These are phyloP conservation scores for Delichon dasypus DNA, from an alignment of 2,797 vertebrate genomes.

Conservation along the genomic window DNA sequence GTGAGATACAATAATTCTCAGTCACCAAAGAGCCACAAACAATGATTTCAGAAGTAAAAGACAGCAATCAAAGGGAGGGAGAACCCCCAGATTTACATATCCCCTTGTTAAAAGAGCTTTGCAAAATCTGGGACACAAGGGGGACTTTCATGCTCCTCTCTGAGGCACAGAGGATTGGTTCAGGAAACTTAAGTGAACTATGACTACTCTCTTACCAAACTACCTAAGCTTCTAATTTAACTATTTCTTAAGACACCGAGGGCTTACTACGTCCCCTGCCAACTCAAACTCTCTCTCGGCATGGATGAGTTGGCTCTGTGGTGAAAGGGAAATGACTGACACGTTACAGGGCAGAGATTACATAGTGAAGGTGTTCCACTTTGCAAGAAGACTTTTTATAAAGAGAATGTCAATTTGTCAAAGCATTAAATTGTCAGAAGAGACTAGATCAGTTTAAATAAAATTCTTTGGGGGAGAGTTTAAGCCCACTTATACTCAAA, in stretches of 20 bases:
- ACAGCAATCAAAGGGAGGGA: not conserved
- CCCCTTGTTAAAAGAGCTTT: not conserved
- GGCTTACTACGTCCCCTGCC: not conserved
- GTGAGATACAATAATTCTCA: not conserved
- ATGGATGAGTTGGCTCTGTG: not conserved
- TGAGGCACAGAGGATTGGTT: not conserved
- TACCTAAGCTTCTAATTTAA: not conserved
- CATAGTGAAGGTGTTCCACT: not conserved
- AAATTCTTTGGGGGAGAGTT: not conserved
- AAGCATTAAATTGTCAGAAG: not conserved
- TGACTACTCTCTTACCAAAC: not conserved
- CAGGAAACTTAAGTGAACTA: not conserved
- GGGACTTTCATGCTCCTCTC: not conserved
- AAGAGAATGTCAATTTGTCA: not conserved
- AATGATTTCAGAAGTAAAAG: not conserved
- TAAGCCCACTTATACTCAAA: not conserved
- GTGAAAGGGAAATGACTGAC: not conserved
- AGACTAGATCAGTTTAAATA: not conserved
- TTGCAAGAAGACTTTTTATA: not conserved
- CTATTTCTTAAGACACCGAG: not conserved
- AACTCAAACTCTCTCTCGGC: not conserved
- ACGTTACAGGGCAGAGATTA: not conserved
- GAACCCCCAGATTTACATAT: not conserved
- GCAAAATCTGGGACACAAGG: conserved; percentile 12
- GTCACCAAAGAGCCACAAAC: not conserved